Percentiles rank a stretch among this genome's conserved stretches.
phyloP scores from a whole-genome alignment of 1,140 invertebrate species.

The Atta colombica region DNA sequence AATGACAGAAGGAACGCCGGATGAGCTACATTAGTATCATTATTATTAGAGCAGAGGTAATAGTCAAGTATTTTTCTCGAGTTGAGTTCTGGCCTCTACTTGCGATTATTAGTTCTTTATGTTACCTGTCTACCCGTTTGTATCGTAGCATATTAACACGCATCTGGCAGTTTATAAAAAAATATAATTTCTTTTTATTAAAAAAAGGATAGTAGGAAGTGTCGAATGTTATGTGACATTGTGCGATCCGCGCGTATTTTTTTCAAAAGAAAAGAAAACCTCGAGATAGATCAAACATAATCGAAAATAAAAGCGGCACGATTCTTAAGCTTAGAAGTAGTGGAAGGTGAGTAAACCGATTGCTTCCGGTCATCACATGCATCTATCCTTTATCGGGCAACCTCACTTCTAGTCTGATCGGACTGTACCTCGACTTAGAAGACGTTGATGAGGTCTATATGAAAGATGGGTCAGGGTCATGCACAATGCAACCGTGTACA shows the following conservation, averaged over 20 bases:
- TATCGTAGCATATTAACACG: not conserved
- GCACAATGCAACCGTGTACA: constrained; percentile 77
- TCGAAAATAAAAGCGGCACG: constrained; percentile 29
- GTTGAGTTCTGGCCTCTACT: constrained; percentile 25
- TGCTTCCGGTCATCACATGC: constrained; percentile 61
- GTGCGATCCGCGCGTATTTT: not conserved
- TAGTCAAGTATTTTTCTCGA: constrained; percentile 67
- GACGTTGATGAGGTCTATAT: constrained; percentile 80
- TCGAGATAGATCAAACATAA: not conserved
- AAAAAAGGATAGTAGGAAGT: not conserved
- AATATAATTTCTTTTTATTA: not conserved
- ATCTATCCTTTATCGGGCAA: constrained; percentile 60
- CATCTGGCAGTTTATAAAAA: not conserved
- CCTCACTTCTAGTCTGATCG: constrained; percentile 63
- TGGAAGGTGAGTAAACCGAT: constrained; percentile 61
- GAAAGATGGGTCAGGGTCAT: constrained; percentile 82
- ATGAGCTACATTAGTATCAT: constrained; percentile 81
- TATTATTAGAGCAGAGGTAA: constrained; percentile 73
- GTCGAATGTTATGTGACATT: not conserved
- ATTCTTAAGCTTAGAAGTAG: constrained; percentile 30
- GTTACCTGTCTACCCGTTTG: not conserved
- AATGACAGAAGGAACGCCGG: constrained; percentile 78
- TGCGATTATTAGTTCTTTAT: constrained; percentile 28
- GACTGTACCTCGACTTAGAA: constrained; percentile 80
- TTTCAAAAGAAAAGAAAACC: not conserved